phyloP scores from a whole-genome alignment of 2,797 vertebrate species.

The Agapornis canus region DNA sequence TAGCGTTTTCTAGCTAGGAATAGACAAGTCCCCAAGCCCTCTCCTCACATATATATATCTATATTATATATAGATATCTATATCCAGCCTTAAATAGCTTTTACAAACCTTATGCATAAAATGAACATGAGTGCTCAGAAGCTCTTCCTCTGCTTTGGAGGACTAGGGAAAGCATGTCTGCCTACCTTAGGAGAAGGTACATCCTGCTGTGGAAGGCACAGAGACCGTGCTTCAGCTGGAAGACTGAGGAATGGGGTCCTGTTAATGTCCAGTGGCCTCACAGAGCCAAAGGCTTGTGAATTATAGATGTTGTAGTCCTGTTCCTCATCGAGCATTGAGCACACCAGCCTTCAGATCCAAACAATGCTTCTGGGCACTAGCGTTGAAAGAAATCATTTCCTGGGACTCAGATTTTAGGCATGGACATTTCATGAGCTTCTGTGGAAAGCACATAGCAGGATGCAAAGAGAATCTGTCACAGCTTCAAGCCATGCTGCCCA shows the following conservation, averaged over 20 bases:
- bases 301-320: neutral
- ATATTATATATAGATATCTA: too few species aligned
- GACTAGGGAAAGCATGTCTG: neutral
- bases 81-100: neutral
- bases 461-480: neutral
- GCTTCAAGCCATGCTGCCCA: neutral
- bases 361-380: neutral
- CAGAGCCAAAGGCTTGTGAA: neutral
- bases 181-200: neutral
- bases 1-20: conserved; percentile 1
- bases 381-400: neutral
- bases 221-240: neutral
- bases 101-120: neutral
- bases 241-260: neutral
- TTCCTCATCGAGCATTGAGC: neutral
- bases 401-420: neutral
- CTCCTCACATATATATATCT: neutral
- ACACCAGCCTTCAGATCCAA: neutral
- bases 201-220: neutral
- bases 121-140: neutral
- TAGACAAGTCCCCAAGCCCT: neutral
- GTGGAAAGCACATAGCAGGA: neutral
- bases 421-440: neutral
- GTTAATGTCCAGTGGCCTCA: neutral
- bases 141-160: neutral